These are phyloP conservation scores for Prosapia bicincta DNA, from an alignment of 2,888 invertebrate species.

Conservation along the genomic window DNA sequence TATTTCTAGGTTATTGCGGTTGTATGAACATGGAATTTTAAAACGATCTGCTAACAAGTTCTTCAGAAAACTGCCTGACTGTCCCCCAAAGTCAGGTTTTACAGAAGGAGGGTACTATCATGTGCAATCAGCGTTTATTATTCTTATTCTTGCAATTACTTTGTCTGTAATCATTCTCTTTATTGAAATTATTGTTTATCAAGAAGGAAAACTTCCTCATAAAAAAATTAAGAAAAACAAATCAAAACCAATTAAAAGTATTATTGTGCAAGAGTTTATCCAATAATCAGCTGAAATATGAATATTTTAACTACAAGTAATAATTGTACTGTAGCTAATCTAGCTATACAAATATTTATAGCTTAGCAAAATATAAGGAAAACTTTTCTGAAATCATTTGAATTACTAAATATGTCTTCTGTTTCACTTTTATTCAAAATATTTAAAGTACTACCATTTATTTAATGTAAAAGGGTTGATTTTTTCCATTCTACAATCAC, in stretches of 20 bases:
- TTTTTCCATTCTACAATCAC: no score
- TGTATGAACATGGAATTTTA: conserved; percentile 17
- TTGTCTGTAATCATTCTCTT: neutral
- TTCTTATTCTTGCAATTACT: neutral
- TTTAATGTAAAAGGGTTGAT: no score
- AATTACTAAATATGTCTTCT: no score
- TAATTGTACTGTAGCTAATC: no score
- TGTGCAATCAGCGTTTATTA: conserved; percentile 12
- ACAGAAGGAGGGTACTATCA: conserved; percentile 11
- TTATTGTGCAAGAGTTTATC: neutral
- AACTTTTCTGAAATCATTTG: no score
- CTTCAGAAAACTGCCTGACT: neutral
- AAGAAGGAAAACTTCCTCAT: conserved; percentile 97
- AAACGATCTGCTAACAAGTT: neutral
- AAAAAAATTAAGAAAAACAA: conserved; percentile 97
- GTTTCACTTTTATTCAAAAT: no score
- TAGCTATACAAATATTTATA: no score
- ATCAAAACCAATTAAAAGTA: conserved; percentile 94
- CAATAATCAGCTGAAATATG: no score
- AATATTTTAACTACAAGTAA: no score
- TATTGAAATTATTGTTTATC: conserved; percentile 47
- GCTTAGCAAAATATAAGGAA: no score
- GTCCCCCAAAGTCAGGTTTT: conserved; percentile 10
- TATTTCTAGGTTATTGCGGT: conserved; percentile 11
- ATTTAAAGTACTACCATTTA: no score